Evolutionary conservation across 1,140 invertebrate species (phyloP).

Genomic region (Meloidogyne chitwoodi): DNA sequence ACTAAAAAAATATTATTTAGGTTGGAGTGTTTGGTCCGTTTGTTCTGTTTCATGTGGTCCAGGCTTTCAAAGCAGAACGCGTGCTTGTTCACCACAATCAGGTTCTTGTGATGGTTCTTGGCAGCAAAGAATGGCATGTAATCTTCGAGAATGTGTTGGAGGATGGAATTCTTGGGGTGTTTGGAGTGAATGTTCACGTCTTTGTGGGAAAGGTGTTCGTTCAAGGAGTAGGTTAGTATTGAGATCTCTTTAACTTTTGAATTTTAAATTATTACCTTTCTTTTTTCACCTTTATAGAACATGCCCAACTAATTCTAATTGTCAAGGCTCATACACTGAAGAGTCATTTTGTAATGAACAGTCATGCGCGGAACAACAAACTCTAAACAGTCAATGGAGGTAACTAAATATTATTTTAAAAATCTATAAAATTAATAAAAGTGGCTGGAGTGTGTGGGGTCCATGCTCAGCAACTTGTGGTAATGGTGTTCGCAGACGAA

Average conservation of each 20-base stretch:
- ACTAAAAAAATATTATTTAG: conserved; percentile 35
- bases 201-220: conserved; percentile 66
- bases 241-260: neutral
- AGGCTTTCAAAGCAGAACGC: conserved; percentile 21
- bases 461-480: conserved; percentile 46
- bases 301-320: conserved; percentile 27
- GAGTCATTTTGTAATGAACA: conserved; percentile 58
- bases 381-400: conserved; percentile 23
- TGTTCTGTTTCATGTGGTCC: conserved; percentile 36
- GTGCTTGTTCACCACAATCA: conserved; percentile 23
- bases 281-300: conserved; percentile 6
- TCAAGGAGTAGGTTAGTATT: conserved; percentile 54
- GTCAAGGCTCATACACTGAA: conserved; percentile 44
- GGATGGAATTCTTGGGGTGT: conserved; percentile 31
- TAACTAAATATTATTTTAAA: conserved; percentile 28
- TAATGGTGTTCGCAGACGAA: conserved; percentile 52
- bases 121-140: conserved; percentile 55
- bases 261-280: too few relatives aligned
- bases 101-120: conserved; percentile 56
- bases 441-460: conserved; percentile 47
- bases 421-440: conserved; percentile 17
- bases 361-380: conserved; percentile 26
- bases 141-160: conserved; percentile 41
- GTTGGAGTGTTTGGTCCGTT: conserved; percentile 36
- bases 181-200: conserved; percentile 66